phyloP scores from a whole-genome alignment of 2,113 vertebrate species.

The Delphinapterus leucas region DNA sequence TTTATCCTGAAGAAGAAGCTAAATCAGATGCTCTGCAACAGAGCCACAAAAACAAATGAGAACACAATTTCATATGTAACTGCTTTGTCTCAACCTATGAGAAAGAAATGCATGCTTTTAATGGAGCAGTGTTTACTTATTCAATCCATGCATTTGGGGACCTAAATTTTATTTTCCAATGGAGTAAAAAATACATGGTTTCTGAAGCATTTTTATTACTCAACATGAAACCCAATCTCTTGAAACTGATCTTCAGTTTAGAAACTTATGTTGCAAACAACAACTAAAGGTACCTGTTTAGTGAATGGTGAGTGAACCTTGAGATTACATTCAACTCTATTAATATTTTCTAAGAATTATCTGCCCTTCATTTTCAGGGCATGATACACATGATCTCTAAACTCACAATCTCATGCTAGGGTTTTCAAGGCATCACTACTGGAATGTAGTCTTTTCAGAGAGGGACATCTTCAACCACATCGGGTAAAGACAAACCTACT shows the following conservation, averaged over 20 bases:
- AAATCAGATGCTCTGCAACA: not conserved
- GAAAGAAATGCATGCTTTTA: not conserved
- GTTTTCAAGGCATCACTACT: not conserved
- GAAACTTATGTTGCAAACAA: not conserved
- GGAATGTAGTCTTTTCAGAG: not conserved
- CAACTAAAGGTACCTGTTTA: not conserved
- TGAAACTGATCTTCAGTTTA: not conserved
- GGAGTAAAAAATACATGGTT: not conserved
- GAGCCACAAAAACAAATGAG: not conserved
- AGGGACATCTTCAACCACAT: not conserved
- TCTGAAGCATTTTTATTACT: not conserved
- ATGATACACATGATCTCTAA: not conserved
- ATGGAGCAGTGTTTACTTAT: not conserved
- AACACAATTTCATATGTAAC: not conserved
- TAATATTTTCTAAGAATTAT: not conserved
- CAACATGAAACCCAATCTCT: not conserved
- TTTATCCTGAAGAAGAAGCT: not conserved
- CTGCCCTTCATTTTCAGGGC: not conserved
- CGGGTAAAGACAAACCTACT: not conserved
- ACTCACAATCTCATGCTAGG: not conserved
- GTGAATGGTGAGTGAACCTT: not conserved
- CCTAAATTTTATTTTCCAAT: not conserved
- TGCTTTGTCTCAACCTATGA: not conserved
- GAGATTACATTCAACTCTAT: not conserved
- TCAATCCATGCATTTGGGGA: not conserved